Evolutionary conservation across 2,113 vertebrate species (phyloP), one percentile per base, ranked within the genome.

Genomic region (Hippocampus comes): DNA sequence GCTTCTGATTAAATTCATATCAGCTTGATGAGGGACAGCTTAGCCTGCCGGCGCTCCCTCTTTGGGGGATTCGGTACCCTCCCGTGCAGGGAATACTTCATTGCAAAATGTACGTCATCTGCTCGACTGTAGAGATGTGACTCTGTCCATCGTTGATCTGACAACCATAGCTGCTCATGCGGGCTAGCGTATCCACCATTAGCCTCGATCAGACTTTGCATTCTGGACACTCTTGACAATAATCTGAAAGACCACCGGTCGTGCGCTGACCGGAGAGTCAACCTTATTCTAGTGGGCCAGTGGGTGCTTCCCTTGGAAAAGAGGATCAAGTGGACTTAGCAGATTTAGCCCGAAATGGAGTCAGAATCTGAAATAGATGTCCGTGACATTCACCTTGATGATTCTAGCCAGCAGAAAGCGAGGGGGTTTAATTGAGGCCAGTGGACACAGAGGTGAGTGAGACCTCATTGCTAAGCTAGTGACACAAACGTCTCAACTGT

Each of bases 1-100:
- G 81, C 79, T 21, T 5, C 78, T 88, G 81, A 82, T 89, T 90
- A 89, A 84, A 73, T 81, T 82, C 78, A 74, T 72, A 80, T 81
- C 68, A 77, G 15, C 23, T 59, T 76, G 73, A 84, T 75, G 73
- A 83, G 30, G 64, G 74, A 75, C 82, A 75, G 79, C 85, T 82
- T 78, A 78, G 76, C 30, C 30, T 2, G 30, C 78, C 79, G 67
- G 18, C 23, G 3, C 70, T 82, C 74, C 21, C 73, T 82, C 30
- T 85, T 77, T 64, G 67, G 5, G 56, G 78, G 87, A 78, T 84
- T 78, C 65, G 57, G 72, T 11, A 53, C 75, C 72, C 71, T 42
- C 63, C n/a, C 63, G 76, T 85, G 88, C 65, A 71, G 61, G 20
- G 81, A 90, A 86, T 87, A 11, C 71, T 17, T 80, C 64, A 72